phyloP scores from a whole-genome alignment of 2,888 invertebrate genomes.

The Strigamia crassipes region DNA sequence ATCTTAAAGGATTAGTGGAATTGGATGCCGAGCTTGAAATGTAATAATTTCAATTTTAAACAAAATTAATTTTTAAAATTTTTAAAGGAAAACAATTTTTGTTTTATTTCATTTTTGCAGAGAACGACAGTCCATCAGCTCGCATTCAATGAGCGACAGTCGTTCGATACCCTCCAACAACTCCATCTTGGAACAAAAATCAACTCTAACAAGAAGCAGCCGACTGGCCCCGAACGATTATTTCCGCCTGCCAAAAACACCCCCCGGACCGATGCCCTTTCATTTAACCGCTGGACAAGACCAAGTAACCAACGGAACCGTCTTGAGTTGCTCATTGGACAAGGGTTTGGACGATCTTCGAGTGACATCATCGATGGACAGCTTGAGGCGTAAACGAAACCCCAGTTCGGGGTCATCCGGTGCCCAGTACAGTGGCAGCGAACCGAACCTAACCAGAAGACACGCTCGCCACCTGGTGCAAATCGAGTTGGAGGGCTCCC shows the following conservation, averaged over 20 bases:
- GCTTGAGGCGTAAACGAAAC: background rate
- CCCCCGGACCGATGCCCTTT: background rate
- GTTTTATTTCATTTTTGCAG: background rate
- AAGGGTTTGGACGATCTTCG: constrained; percentile 51
- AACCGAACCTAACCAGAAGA: constrained; percentile 49
- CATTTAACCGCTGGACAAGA: background rate
- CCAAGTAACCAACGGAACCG: constrained; percentile 7
- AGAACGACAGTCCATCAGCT: background rate
- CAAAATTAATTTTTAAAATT: background rate
- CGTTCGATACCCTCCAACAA: background rate
- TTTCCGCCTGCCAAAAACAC: background rate
- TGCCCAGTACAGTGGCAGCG: constrained; percentile 46
- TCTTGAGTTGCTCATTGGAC: constrained; percentile 52
- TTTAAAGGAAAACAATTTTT: background rate
- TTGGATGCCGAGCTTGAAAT: constrained; percentile 51
- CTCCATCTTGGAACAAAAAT: background rate
- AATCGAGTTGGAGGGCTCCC: constrained; percentile 19
- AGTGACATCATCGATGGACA: background rate
- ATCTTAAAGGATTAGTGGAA: constrained; percentile 69
- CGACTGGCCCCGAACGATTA: background rate
- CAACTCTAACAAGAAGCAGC: background rate
- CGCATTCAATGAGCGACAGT: background rate
- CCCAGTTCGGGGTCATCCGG: background rate
- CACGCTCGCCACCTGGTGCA: background rate
- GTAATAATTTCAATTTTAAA: background rate